These are phyloP conservation scores for Candoia aspera DNA, from an alignment of 2,113 vertebrate species.

Conservation along the genomic window DNA sequence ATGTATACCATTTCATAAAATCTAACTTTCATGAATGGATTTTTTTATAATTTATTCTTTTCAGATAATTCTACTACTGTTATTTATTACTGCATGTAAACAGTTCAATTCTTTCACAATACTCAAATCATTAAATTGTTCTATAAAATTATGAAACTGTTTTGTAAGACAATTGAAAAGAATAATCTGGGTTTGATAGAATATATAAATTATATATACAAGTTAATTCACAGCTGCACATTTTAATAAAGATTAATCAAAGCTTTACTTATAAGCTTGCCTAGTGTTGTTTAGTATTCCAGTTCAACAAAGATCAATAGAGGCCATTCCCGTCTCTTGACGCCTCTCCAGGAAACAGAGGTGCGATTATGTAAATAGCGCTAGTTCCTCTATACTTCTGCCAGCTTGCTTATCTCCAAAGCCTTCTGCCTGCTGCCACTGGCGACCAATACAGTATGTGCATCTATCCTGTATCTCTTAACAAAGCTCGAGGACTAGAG, in stretches of 20 bases:
- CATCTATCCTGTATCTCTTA: slow-evolving; percentile 79
- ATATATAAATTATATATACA: slow-evolving; percentile 72
- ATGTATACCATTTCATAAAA: no score
- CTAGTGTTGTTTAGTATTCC: slow-evolving; percentile 79
- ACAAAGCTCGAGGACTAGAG: slow-evolving; percentile 76
- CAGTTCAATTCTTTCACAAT: slow-evolving; percentile 18
- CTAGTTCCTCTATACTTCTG: slow-evolving; percentile 67
- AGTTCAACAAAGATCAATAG: slow-evolving; percentile 82
- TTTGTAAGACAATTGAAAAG: slow-evolving; percentile 55
- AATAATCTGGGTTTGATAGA: slow-evolving; percentile 72
- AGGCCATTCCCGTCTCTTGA: slow-evolving; percentile 80
- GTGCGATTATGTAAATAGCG: slow-evolving; percentile 83
- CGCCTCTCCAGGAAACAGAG: slow-evolving; percentile 79
- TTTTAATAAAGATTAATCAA: slow-evolving; percentile 81
- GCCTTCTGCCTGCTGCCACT: slow-evolving; percentile 82
- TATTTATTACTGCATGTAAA: slow-evolving; percentile 52
- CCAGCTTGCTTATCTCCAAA: slow-evolving; percentile 85
- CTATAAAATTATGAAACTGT: slow-evolving; percentile 39
- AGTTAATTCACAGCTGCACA: slow-evolving; percentile 78
- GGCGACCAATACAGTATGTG: slow-evolving; percentile 73
- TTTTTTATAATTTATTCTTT: background rate
- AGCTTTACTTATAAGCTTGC: slow-evolving; percentile 80
- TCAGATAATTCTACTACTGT: slow-evolving; percentile 12
- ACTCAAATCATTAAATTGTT: slow-evolving; percentile 53
- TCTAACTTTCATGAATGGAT: background rate